Base-by-base conservation (phyloP, 2,888 invertebrate genomes). In the Ophion slaviceki region DNA sequence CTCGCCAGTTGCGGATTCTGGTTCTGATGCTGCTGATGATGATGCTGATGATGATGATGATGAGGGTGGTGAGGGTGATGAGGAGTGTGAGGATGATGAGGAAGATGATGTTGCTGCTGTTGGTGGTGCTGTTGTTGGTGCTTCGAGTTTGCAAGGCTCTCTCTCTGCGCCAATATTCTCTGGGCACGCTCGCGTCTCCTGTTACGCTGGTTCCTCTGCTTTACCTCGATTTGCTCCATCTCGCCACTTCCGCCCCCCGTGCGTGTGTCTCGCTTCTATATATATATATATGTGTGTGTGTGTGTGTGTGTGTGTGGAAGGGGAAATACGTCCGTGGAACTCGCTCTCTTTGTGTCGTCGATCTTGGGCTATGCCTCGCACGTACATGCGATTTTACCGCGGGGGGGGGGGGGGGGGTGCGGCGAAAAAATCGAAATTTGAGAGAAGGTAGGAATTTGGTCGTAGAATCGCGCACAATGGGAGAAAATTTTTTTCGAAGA, bases 111-210 rank as follows among this genome's bases (percentile, higher is more conserved):
- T 96, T 96, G 95, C 96, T 87, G 86, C 83, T 89, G 89, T 68
- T 88, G 87, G 84, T 88, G 89, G 47, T 89, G 88, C 68, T 87
- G 87, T 72, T 88, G 89, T 64, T 87, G 86, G 70, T 91, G 93
- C 88, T 92, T 93, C 82, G 92, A 92, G 88, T 89, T 92, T 93
- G 95, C 95, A 94, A 96, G 95, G 94, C 96, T 96, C 95, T 97
- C 96, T 95, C 97, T 96, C 95, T 97, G 97, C 94, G 97, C 97
- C 95, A 97, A 97, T 96, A 97, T 97, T 95, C 98, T 97, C 96
- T 97, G 97, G 94, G 98, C 98, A 95, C 98, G 96, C 95, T 97
- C 97, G 95, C 98, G 96, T 95, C 98, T 96, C 95, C 97, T 96
- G 95, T 97, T 98, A 95, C 97, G 96, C 95, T 97, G 97, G 94